Base-by-base conservation (phyloP, 1,140 invertebrate genomes). In the Wiebesia pumilae region DNA sequence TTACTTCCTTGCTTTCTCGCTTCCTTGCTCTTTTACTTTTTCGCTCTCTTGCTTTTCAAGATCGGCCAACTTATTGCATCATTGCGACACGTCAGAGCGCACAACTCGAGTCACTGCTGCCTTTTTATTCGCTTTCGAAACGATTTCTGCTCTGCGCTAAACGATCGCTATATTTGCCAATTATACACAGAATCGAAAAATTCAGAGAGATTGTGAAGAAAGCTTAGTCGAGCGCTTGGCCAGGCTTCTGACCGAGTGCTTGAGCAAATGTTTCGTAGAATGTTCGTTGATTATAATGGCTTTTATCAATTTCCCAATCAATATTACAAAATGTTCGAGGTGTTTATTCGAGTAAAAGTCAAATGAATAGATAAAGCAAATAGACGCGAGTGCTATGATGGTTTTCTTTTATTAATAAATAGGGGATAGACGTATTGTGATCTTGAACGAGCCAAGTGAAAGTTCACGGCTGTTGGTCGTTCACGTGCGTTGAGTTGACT, bases 391-490 rank as follows among this genome's bases (percentile, higher is more conserved):
- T 27, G 3, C 3, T 47, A 47, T 27, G 21, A 62, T 54, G 14
- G 27, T 33, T 75, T 75, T 75, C 1, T 38, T 9, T n/a, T 21
- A 75, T 75, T n/a, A n/a, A 43, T 43, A n/a, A 24, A 75, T 43
- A 40, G 40, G 12, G 9, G 38, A 43, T 75, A n/a, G 21, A n/a
- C 43, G 38, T 40, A 40, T 47, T 71, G 43, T 58, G 7, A 38
- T 12, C 35, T 10, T 84, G 58, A 83, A 77, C 51, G 51, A 75
- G 19, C 21, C 40, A 58, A 85, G 83, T 54, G 77, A 85, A 85
- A 85, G 83, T 85, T 85, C 83, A 85, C 10, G 77, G 77, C 58
- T 85, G 16, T 58, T 85, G 43, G 43, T 80, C 83, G 47, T 78
- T 79, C 73, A 78, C 73, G 67, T 84, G 78, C 73, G 40, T 67